These are phyloP conservation scores for Eciton burchellii DNA, from an alignment of 1,140 invertebrate species.

Conservation along the genomic window DNA sequence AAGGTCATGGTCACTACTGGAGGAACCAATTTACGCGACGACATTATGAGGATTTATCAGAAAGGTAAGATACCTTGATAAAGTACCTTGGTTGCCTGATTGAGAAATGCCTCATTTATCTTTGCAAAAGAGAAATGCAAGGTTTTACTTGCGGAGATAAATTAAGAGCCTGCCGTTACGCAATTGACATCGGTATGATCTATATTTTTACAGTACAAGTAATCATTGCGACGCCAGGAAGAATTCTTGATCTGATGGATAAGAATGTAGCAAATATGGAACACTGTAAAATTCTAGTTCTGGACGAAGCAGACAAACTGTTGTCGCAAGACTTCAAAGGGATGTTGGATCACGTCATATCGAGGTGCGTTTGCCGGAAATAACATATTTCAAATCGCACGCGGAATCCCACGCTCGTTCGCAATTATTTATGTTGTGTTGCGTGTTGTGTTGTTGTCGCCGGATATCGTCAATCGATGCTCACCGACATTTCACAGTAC, in stretches of 20 bases:
- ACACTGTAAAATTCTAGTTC: constrained; percentile 97
- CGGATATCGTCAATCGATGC: not conserved
- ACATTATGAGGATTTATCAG: constrained; percentile 99
- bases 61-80: constrained; percentile 89
- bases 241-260: constrained; percentile 99
- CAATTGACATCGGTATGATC: constrained; percentile 26
- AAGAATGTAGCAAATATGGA: constrained; percentile 99
- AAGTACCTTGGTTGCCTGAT: not conserved
- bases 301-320: constrained; percentile 99
- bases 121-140: no score
- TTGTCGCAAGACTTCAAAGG: constrained; percentile 99
- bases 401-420: not conserved
- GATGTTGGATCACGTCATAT: constrained; percentile 98
- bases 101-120: no score
- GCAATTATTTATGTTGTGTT: not conserved
- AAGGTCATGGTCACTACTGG: constrained; percentile 99
- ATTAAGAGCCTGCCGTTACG: not conserved
- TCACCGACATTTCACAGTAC: not conserved
- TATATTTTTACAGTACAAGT: constrained; percentile 93
- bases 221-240: constrained; percentile 99
- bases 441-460: no score
- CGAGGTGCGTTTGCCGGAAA: constrained; percentile 85
- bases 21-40: constrained; percentile 99
- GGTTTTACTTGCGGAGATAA: constrained; percentile 1
- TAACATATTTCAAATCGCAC: not conserved